Conservation (phyloP, 2,797 vertebrate species). For the Labeo calbasu region DNA sequence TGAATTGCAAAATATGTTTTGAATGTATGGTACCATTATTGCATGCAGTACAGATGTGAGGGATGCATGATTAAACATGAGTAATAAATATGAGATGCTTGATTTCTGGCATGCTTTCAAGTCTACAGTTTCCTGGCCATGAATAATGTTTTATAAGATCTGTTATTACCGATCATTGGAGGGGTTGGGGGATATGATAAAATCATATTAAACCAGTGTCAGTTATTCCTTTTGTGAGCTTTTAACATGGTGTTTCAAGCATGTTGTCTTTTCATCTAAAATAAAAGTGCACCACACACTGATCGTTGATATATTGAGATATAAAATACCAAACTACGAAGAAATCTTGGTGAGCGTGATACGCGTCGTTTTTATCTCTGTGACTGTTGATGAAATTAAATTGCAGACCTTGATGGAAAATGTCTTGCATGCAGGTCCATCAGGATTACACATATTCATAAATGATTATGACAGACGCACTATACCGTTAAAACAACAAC, state of each 20-base stretch:
- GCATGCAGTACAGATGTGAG: conserved; percentile 64
- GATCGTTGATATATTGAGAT: neutral
- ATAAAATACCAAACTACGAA: conserved; percentile 11
- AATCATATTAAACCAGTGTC: neutral
- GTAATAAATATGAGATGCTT: conserved; percentile 57
- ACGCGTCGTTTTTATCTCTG: neutral
- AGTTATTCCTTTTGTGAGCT: neutral
- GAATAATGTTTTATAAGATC: conserved; percentile 32
- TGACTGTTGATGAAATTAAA: conserved; percentile 66
- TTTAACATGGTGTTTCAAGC: neutral
- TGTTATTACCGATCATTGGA: conserved; percentile 47
- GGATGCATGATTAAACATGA: conserved; percentile 28
- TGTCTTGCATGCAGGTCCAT: conserved; percentile 37
- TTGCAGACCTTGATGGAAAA: conserved; percentile 56
- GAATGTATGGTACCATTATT: conserved; percentile 36
- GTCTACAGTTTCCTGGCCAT: conserved; percentile 42
- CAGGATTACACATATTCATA: conserved; percentile 20
- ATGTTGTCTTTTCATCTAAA: neutral
- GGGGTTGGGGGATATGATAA: neutral
- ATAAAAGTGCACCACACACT: neutral
- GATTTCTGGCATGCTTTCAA: conserved; percentile 34
- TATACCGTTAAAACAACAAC: neutral
- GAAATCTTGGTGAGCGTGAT: neutral
- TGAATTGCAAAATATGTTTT: conserved; percentile 4
- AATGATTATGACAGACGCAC: conserved; percentile 26